A percentile compares a stretch with the other conserved stretches of the same genome.
phyloP scores from a whole-genome alignment of 2,797 vertebrate genomes.

The Emydoidea blandingii region DNA sequence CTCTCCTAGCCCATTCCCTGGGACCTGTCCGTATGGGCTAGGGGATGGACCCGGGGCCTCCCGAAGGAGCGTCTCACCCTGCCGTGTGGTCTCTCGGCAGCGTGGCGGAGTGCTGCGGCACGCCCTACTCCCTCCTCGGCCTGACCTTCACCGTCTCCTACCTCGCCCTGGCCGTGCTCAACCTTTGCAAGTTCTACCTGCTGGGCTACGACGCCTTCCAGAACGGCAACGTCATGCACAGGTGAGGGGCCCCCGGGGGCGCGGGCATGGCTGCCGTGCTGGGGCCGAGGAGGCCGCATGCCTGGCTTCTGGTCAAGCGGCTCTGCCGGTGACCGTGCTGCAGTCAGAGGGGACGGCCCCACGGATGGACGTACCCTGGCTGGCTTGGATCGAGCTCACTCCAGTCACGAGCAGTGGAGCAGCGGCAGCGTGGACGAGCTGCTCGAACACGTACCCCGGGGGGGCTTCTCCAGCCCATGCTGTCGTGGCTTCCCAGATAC shows the following conservation, averaged over 20 bases:
- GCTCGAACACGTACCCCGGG: too few relatives aligned
- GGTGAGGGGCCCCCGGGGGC: conserved; percentile 74
- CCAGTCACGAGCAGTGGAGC: background rate
- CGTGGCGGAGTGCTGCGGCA: conserved; percentile 90
- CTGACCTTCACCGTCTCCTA: conserved; percentile 91
- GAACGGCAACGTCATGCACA: conserved; percentile 91
- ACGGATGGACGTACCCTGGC: background rate
- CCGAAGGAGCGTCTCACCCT: background rate
- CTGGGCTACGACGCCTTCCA: conserved; percentile 86
- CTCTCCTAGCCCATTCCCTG: too few relatives aligned
- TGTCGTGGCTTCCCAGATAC: too few relatives aligned
- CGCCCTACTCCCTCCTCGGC: conserved; percentile 90
- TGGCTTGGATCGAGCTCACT: background rate
- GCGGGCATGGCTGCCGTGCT: background rate
- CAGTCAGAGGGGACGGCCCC: too few relatives aligned
- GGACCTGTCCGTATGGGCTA: background rate
- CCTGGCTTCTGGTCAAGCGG: too few relatives aligned
- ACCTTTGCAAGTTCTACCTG: conserved; percentile 90
- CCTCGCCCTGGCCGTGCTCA: conserved; percentile 87
- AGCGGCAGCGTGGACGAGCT: too few relatives aligned
- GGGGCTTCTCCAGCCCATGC: too few relatives aligned
- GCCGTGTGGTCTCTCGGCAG: conserved; percentile 58
- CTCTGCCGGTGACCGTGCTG: background rate
- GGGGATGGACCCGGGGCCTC: too few relatives aligned
- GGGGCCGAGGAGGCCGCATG: background rate